Base-by-base conservation (phyloP, 2,113 vertebrate species). In the Lethenteron reissneri region DNA sequence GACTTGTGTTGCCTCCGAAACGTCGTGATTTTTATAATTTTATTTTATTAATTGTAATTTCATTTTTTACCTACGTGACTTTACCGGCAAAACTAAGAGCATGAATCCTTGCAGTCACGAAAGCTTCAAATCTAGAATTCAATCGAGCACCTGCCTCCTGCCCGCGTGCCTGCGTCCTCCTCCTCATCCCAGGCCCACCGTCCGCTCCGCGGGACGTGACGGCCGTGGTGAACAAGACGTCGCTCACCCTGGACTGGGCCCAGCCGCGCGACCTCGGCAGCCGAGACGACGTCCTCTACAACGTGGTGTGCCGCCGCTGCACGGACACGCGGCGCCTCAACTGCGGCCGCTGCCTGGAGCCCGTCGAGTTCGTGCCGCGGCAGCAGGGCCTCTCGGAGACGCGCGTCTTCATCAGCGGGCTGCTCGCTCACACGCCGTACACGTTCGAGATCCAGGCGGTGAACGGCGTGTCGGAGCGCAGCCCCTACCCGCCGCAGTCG, bases 251-350 rank as follows among this genome's bases (percentile, higher is more conserved):
- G 77, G 94, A 99, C 79, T 99, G 94, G 94, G 86, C 94, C 69
- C 80, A 90, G 0, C 92, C 94, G 0, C 82, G 90, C 15, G 92
- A 99, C 76, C 91, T 86, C 0, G 94, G 94, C 0, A 86, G 92
- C 12, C 83, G 94, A 1, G 84, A 85, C 0, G 94, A 96, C 0
- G 89, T 99, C 58, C 88, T 87, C 72, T 99, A 99, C 81, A 97
- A 99, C 80, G 94, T 99, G 3, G 83, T 99, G 74, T 99, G 94
- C 79, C 92, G 87, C 78, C 96, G 95, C 80, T 99, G 94, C 79
- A 82, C 83, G 1, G 81, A 89, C 0, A 89, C 94, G 81, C 85
- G 87, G 1, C 85, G 85, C 15, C 64, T 68, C n/a, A 78, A 87
- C 74, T 99, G 94, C 77, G 89, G 89, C 17, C 90, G 91, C 79